These are phyloP conservation scores for Neomonachus schauinslandi DNA, from an alignment of 2,113 vertebrate genomes.

Conservation along the genomic window DNA sequence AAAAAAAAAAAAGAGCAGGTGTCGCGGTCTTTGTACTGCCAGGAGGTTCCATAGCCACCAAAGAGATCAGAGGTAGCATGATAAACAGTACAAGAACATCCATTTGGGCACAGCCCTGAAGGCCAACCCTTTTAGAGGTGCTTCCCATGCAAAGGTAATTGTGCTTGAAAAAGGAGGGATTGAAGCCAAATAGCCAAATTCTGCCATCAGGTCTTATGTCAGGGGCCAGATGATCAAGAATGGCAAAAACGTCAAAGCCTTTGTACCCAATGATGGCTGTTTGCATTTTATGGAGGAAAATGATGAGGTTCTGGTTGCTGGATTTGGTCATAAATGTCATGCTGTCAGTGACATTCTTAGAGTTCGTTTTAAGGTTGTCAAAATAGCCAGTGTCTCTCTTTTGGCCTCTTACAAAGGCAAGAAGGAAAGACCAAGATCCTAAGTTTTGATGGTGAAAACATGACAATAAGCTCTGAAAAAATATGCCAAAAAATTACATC, in stretches of 20 bases:
- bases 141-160: background rate
- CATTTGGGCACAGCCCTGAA: background rate
- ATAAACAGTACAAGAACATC: background rate
- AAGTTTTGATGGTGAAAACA: background rate
- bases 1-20: background rate
- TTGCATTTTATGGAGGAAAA: background rate
- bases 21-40: background rate
- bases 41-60: background rate
- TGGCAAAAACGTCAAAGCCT: background rate
- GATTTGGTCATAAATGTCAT: background rate
- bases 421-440: background rate
- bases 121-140: background rate
- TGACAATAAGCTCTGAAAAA: background rate
- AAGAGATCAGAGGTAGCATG: background rate
- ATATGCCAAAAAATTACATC: background rate
- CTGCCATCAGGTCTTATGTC: background rate
- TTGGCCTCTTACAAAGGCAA: background rate
- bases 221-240: background rate
- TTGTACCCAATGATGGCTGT: background rate
- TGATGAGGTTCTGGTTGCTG: background rate
- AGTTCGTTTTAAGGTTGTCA: background rate
- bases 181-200: background rate
- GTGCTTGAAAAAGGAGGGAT: background rate
- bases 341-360: background rate
- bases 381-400: background rate